Evolutionary conservation across 2,797 vertebrate genomes (phyloP).

Genomic region (Lates japonicus): DNA sequence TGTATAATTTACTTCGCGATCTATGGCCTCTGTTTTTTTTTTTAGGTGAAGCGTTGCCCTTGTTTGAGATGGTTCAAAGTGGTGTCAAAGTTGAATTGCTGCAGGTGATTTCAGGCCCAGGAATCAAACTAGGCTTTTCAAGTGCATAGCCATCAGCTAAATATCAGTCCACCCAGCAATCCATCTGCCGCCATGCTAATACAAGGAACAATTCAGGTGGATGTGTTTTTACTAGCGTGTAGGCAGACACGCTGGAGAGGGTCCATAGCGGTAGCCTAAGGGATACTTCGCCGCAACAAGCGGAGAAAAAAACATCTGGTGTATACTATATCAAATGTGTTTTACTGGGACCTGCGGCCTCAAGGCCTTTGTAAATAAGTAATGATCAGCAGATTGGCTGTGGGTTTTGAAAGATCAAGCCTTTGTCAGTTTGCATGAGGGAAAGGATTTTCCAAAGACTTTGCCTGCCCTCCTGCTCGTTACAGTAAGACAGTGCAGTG

Average conservation of each 20-base stretch:
- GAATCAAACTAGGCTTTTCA: constrained; percentile 90
- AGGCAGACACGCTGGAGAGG: constrained; percentile 91
- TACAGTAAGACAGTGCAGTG: constrained; percentile 67
- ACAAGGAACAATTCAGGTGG: constrained; percentile 87
- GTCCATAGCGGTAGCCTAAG: constrained; percentile 93
- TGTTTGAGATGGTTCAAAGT: constrained; percentile 95
- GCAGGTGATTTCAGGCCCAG: constrained; percentile 92
- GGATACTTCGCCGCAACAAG: constrained; percentile 94
- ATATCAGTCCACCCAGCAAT: constrained; percentile 92
- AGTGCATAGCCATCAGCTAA: constrained; percentile 93
- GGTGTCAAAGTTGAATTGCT: constrained; percentile 92
- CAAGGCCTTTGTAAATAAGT: constrained; percentile 99
- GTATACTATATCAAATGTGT: constrained; percentile 95
- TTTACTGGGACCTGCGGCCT: constrained; percentile 94
- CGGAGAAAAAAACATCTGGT: constrained; percentile 89
- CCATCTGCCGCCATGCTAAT: constrained; percentile 91
- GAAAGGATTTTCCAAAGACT: constrained; percentile 91
- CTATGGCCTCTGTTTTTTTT: constrained; percentile 89
- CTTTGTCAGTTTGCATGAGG: constrained; percentile 97
- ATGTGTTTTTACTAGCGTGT: constrained; percentile 92
- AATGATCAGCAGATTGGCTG: constrained; percentile 99
- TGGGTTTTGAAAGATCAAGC: constrained; percentile 97
- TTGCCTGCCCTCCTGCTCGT: constrained; percentile 89
- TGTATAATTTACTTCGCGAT: constrained; percentile 90
- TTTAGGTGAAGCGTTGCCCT: constrained; percentile 89